Conservation (phyloP, 1,140 invertebrate species). For the Caerostris extrusa region DNA sequence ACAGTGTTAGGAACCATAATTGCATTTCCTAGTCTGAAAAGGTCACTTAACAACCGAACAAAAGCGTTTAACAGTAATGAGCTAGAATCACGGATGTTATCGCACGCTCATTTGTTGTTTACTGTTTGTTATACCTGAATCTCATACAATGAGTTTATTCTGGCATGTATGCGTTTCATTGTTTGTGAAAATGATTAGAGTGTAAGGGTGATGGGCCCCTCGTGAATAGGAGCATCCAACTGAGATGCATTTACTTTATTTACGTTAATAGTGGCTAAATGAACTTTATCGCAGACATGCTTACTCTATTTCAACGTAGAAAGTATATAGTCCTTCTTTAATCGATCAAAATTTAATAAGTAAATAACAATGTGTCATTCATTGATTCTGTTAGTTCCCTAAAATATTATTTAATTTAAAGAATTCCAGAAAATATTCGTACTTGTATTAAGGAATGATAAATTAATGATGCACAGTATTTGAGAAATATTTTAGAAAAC, state of each 20-base stretch:
- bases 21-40: conserved; percentile 24
- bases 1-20: conserved; percentile 1
- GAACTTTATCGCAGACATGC: not conserved
- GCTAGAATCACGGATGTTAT: conserved; percentile 45
- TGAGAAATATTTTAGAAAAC: too few species aligned
- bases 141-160: conserved; percentile 30
- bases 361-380: not conserved
- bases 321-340: not conserved
- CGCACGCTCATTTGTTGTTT: conserved; percentile 9
- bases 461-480: too few species aligned
- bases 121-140: conserved; percentile 41
- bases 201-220: not conserved
- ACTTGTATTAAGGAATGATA: too few species aligned
- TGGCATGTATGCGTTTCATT: not conserved
- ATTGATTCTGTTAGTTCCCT: too few species aligned
- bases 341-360: not conserved
- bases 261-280: conserved; percentile 28
- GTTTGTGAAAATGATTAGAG: conserved; percentile 35
- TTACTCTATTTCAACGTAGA: not conserved
- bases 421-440: too few species aligned
- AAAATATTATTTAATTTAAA: too few species aligned
- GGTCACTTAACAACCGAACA: conserved; percentile 34
- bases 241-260: conserved; percentile 14
- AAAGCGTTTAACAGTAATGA: conserved; percentile 58
- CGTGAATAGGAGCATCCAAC: conserved; percentile 10